Percentiles rank a stretch among this genome's conserved stretches.
phyloP scores from a whole-genome alignment of 2,797 vertebrate genomes.

The Astyanax mexicanus region DNA sequence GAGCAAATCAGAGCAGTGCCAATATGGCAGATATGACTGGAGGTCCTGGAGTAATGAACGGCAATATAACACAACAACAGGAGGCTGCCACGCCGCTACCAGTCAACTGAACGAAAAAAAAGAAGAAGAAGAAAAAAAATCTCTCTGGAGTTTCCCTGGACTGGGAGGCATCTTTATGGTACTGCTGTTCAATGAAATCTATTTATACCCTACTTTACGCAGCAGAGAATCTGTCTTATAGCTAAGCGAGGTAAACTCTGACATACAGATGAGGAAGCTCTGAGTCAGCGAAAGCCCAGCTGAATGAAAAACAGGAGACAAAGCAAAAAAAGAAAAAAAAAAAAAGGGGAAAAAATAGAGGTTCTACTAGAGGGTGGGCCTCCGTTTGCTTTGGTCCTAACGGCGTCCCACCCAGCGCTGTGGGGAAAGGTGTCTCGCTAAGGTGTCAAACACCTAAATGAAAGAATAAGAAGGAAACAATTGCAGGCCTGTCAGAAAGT shows the following conservation, averaged over 20 bases:
- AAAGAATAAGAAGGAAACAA: conserved; percentile 23
- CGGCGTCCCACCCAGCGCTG: background rate
- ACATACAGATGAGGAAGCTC: conserved; percentile 46
- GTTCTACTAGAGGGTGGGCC: conserved; percentile 10
- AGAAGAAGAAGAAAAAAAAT: conserved; percentile 48
- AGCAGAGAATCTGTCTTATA: conserved; percentile 47
- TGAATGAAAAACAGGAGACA: conserved; percentile 31
- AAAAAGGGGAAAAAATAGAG: background rate
- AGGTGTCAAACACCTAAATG: conserved; percentile 12
- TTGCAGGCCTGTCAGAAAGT: conserved; percentile 42
- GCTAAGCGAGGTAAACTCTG: conserved; percentile 47
- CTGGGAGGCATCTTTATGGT: conserved; percentile 64
- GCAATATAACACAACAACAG: conserved; percentile 58
- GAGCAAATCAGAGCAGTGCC: conserved; percentile 52
- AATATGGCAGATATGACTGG: conserved; percentile 57
- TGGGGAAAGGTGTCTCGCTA: conserved; percentile 12
- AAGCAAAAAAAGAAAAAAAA: background rate
- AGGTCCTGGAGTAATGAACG: conserved; percentile 56
- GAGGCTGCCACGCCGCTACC: conserved; percentile 50
- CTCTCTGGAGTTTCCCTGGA: conserved; percentile 57
- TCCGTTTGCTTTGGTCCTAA: conserved; percentile 26
- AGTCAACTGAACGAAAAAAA: conserved; percentile 38
- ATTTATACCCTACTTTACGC: conserved; percentile 65
- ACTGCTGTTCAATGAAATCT: conserved; percentile 65
- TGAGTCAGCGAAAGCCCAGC: conserved; percentile 54